Percentiles rank a stretch among this genome's conserved stretches.
Evolutionary conservation across 2,113 vertebrate species (phyloP).

Genomic region (Pomatorhinus ruficollis): DNA sequence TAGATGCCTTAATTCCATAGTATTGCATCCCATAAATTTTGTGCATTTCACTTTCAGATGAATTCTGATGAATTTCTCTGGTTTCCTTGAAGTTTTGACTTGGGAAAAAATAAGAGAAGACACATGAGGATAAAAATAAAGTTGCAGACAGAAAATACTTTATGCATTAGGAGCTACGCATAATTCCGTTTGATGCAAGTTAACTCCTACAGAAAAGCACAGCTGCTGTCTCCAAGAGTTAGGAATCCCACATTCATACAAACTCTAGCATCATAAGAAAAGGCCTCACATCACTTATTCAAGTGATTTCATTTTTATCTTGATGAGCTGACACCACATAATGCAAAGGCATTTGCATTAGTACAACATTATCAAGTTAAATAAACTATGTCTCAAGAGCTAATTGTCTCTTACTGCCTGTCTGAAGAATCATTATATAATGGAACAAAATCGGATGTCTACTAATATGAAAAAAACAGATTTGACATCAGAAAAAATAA

Average conservation of each 20-base stretch:
- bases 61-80: neutral
- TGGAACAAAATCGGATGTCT: constrained; percentile 29
- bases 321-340: neutral
- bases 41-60: neutral
- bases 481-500: constrained; percentile 42
- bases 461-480: neutral
- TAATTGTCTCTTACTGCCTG: neutral
- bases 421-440: constrained; percentile 39
- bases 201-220: neutral
- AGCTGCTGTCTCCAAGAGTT: neutral
- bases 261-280: neutral
- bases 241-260: neutral
- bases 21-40: neutral
- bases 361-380: neutral
- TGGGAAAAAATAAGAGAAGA: neutral
- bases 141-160: neutral
- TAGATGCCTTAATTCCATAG: neutral
- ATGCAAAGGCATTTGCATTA: neutral
- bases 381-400: neutral
- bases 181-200: neutral
- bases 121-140: neutral
- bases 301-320: neutral
- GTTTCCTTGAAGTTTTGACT: neutral
- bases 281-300: neutral
- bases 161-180: neutral